Base-by-base conservation (phyloP, 2,888 invertebrate species). In the Baccha elongata region DNA sequence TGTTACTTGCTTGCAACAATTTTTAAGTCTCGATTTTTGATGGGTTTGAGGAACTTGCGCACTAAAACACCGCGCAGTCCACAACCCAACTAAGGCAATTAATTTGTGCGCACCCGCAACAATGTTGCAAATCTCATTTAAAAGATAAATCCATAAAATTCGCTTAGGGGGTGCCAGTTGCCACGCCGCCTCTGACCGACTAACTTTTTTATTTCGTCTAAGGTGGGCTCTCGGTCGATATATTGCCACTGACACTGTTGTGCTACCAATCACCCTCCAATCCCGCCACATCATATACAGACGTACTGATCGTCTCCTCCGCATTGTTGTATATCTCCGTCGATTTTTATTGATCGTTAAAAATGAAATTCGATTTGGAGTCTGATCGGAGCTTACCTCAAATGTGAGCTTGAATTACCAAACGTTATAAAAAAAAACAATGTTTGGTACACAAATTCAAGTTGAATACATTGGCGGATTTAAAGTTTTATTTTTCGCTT, bases 331-430 rank as follows among this genome's bases (percentile, higher is more conserved):
- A 7, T 87, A 86, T 88, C 87, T 86, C 86, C 68, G 65, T 90
- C 89, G 90, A 87, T 87, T 88, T 89, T 89, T 90, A 89, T 88
- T 87, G 88, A 79, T 86, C 88, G 88, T 89, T 88, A 88, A 89
- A n/a, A 88, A 86, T 85, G 85, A 88, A 87, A 88, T 89, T 87
- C 87, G 88, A 86, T 88, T 90, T 89, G 87, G 88, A 89, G 65
- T 50, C 72, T 62, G 78, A 5, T 86, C n/a, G 62, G 53, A 32
- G 87, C 86, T 86, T 88, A 88, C 85, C 86, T 87, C 86, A 88
- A 89, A 89, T 90, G 89, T 89, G 89, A 89, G 89, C 90, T 86
- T 90, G 88, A 90, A 90, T 89, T 87, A 88, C 88, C 87, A 75
- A 83, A 73, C 58, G 72, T 78, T 83, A 68, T 73, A 78, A 78